phyloP scores from a whole-genome alignment of 35 echinoderm and acorn worm genomes.

The Amphiura filiformis region DNA sequence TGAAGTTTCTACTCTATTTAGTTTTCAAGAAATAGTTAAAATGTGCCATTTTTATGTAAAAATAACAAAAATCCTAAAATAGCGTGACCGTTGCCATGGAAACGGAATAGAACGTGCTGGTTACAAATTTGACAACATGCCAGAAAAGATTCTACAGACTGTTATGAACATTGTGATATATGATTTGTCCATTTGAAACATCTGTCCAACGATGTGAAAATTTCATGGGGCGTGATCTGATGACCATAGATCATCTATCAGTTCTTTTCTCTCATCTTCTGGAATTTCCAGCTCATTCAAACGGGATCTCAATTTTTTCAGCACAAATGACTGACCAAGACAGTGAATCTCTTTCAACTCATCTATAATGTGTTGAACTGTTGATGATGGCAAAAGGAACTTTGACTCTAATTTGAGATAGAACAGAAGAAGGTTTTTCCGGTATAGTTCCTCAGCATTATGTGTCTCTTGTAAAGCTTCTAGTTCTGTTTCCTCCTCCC shows the following conservation, averaged over 20 bases:
- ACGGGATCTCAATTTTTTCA: background rate
- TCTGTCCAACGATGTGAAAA: no score
- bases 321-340: background rate
- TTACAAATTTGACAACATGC: no score
- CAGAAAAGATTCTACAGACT: no score
- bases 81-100: no score
- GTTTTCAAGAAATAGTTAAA: no score
- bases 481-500: background rate
- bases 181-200: no score
- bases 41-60: no score
- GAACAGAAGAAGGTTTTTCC: background rate
- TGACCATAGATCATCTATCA: slow-evolving; percentile 1
- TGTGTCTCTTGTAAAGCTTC: background rate
- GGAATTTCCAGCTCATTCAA: background rate
- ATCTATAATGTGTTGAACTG: slow-evolving; percentile 5
- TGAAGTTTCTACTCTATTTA: no score
- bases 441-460: background rate
- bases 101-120: no score
- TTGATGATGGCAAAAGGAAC: background rate
- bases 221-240: no score
- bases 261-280: background rate
- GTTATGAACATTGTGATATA: no score
- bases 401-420: slow-evolving; percentile 11
- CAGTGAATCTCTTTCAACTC: slow-evolving; percentile 1
- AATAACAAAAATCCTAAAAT: no score